Conservation (phyloP, 2,113 vertebrate genomes). For the Cyanoderma ruficeps region DNA sequence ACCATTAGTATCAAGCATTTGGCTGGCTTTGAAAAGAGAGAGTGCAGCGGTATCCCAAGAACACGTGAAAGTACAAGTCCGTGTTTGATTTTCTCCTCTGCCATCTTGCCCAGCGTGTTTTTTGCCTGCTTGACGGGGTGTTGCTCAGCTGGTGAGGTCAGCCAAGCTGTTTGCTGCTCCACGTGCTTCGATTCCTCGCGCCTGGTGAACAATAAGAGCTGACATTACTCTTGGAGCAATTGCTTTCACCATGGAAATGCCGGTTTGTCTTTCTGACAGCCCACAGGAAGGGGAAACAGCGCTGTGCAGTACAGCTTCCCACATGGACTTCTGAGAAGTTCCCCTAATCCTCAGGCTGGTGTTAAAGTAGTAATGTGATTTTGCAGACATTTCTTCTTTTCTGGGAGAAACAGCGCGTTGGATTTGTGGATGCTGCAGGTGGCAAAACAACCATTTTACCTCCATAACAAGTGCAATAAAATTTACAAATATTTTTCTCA, state of each 20-base stretch:
- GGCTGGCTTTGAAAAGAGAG: neutral
- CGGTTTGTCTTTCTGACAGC: neutral
- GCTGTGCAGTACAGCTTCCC: neutral
- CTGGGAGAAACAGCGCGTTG: neutral
- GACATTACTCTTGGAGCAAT: neutral
- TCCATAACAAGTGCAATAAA: neutral
- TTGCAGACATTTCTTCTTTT: neutral
- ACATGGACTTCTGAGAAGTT: neutral
- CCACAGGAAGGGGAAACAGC: accelerated
- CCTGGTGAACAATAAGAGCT: neutral
- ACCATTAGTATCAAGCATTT: neutral
- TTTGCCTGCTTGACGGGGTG: neutral
- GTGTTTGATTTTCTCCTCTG: neutral
- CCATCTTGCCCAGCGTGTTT: neutral
- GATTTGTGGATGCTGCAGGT: neutral
- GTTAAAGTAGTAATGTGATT: neutral
- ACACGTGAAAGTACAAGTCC: neutral
- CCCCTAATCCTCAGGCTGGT: neutral
- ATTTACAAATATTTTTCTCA: neutral
- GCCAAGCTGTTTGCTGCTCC: neutral
- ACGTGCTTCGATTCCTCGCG: accelerated
- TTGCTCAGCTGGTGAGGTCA: neutral
- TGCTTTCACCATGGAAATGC: neutral
- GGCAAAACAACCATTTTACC: neutral
- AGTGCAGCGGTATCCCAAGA: accelerated